These are phyloP conservation scores for Lasaia peninsularis DNA, from an alignment of 1,140 invertebrate genomes.

Conservation along the genomic window DNA sequence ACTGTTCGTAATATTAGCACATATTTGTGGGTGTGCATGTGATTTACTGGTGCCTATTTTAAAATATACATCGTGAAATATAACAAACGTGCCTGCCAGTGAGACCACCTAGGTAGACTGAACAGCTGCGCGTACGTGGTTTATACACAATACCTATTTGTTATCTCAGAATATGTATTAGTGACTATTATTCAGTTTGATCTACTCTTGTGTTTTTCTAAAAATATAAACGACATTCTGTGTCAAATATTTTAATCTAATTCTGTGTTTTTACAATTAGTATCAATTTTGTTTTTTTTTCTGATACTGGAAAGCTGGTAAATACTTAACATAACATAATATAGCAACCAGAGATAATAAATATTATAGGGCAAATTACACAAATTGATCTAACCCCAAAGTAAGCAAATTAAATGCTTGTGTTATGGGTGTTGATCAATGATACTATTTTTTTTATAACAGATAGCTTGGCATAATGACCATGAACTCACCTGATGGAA, in stretches of 20 bases:
- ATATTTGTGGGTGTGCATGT: slow-evolving; percentile 43
- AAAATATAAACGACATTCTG: too few relatives aligned
- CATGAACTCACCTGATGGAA: too few relatives aligned
- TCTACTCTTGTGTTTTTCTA: slow-evolving; percentile 5
- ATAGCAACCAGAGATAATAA: too few relatives aligned
- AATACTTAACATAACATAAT: too few relatives aligned
- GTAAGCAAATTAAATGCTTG: too few relatives aligned
- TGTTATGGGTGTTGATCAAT: too few relatives aligned
- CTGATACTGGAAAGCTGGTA: too few relatives aligned
- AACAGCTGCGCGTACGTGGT: slow-evolving; percentile 43
- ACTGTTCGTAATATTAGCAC: slow-evolving; percentile 27
- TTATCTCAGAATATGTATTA: slow-evolving; percentile 47
- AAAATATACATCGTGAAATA: slow-evolving; percentile 67
- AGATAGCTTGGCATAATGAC: too few relatives aligned
- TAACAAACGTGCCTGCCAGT: slow-evolving; percentile 56
- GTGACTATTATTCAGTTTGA: slow-evolving; percentile 21
- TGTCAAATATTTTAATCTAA: not conserved
- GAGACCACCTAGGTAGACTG: slow-evolving; percentile 58
- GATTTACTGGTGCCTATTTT: slow-evolving; percentile 66
- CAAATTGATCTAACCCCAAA: too few relatives aligned
- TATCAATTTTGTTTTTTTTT: too few relatives aligned
- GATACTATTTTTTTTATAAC: too few relatives aligned
- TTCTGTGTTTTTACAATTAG: not conserved
- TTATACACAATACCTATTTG: slow-evolving; percentile 41
- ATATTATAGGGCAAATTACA: too few relatives aligned